These are phyloP conservation scores for Leptinotarsa tumamoca DNA, from an alignment of 2,888 invertebrate genomes.

Conservation along the genomic window DNA sequence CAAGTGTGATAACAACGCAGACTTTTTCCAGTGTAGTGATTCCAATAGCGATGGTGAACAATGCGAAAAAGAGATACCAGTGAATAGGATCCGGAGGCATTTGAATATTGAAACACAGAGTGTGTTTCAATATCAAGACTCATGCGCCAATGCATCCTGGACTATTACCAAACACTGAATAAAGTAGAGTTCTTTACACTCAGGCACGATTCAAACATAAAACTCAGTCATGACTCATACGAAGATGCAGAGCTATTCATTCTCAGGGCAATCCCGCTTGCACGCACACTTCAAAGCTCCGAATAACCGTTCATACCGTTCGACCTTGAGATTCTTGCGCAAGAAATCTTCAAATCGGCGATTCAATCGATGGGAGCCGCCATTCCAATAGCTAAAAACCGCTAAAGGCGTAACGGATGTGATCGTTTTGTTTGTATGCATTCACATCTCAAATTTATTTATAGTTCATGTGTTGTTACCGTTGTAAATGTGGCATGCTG, in stretches of 20 bases:
- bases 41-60: too few species aligned
- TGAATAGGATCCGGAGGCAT: too few species aligned
- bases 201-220: too few species aligned
- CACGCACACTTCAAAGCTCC: not conserved
- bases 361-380: not conserved
- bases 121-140: too few species aligned
- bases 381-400: not conserved
- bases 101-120: too few species aligned
- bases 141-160: too few species aligned
- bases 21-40: too few species aligned
- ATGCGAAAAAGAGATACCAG: too few species aligned
- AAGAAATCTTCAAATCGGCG: not conserved
- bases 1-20: too few species aligned
- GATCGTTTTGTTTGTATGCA: constrained; percentile 7
- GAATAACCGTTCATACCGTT: constrained; percentile 30
- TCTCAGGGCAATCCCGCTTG: not conserved
- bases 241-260: not conserved
- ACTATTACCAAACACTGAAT: too few species aligned
- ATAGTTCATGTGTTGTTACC: not conserved
- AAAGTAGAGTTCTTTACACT: too few species aligned
- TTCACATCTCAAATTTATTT: constrained; percentile 5
- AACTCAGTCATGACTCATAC: not conserved
- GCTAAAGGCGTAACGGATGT: constrained; percentile 4
- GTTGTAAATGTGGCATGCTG: not conserved
- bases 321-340: constrained; percentile 31